phyloP scores from a whole-genome alignment of 2,797 vertebrate genomes.

The Esox masquinongy region DNA sequence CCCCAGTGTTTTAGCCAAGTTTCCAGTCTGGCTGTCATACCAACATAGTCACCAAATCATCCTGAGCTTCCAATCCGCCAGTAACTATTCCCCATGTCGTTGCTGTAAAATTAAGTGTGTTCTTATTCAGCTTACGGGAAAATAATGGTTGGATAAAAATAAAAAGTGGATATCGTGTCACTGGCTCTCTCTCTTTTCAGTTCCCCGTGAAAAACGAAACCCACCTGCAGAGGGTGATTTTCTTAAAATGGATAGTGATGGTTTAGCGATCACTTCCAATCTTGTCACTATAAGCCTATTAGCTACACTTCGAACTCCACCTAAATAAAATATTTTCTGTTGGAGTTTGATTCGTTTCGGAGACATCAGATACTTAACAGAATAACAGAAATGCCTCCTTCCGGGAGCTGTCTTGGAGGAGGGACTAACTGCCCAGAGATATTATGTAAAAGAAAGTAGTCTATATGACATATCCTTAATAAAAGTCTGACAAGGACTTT shows the following conservation, averaged over 20 bases:
- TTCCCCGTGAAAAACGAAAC: too few relatives aligned
- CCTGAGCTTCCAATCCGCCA: too few relatives aligned
- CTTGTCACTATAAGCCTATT: neutral
- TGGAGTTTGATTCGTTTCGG: neutral
- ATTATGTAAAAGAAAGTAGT: neutral
- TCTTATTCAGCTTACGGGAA: too few relatives aligned
- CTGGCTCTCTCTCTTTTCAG: too few relatives aligned
- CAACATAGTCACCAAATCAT: too few relatives aligned
- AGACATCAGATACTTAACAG: neutral
- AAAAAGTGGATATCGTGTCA: too few relatives aligned
- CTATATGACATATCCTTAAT: neutral
- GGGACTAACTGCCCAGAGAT: neutral
- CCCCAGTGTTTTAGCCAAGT: too few relatives aligned
- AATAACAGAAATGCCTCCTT: neutral
- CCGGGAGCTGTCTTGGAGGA: neutral
- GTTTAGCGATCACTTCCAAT: neutral
- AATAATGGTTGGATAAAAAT: too few relatives aligned
- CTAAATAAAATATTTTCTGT: neutral
- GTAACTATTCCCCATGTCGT: too few relatives aligned
- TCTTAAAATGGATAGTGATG: conserved; percentile 29
- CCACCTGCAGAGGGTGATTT: conserved; percentile 31
- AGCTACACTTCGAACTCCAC: neutral
- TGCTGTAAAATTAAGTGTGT: too few relatives aligned
- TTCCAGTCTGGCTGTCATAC: too few relatives aligned
- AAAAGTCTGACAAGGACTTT: neutral